phyloP scores from a whole-genome alignment of 2,888 invertebrate species.

The Escarpia spicata region DNA sequence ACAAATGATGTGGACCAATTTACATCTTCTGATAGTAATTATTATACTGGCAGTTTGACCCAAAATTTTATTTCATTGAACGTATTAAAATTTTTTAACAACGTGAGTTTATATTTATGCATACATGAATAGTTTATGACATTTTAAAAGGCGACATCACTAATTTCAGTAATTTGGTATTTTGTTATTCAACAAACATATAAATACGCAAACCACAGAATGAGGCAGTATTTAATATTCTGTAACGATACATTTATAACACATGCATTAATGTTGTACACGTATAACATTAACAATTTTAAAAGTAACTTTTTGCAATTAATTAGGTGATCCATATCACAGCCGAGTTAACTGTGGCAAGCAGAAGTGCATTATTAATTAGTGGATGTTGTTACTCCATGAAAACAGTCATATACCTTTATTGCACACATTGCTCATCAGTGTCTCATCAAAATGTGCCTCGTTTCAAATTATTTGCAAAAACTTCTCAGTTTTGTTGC shows the following conservation, averaged over 20 bases:
- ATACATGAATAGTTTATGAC: not conserved
- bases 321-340: not conserved
- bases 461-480: not conserved
- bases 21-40: too few species aligned
- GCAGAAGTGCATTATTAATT: not conserved
- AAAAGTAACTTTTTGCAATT: not conserved
- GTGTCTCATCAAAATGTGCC: not conserved
- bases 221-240: not conserved
- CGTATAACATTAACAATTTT: not conserved
- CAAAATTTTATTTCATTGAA: too few species aligned
- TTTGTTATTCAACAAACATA: not conserved
- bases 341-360: not conserved
- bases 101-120: too few species aligned
- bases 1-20: too few species aligned
- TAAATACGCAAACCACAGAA: not conserved
- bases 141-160: not conserved
- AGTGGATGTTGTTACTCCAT: not conserved
- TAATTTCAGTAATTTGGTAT: not conserved
- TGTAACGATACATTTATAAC: not conserved
- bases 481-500: not conserved
- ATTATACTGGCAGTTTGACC: too few species aligned
- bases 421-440: not conserved
- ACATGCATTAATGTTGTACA: not conserved
- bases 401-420: not conserved
- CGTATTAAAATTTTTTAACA: too few species aligned